These are phyloP conservation scores for Teleiodes luculella DNA, from an alignment of 2,888 invertebrate species.

Conservation along the genomic window DNA sequence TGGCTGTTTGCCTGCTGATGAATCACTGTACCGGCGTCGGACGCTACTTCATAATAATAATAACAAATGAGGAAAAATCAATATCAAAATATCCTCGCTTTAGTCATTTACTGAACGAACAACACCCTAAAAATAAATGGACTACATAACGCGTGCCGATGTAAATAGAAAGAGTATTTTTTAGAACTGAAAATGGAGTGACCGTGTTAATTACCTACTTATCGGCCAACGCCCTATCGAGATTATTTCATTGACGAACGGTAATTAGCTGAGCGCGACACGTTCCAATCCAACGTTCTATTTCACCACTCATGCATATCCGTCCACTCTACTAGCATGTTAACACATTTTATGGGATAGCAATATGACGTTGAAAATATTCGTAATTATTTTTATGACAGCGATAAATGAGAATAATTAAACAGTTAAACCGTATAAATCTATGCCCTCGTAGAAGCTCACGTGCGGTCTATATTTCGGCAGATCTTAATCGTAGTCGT, in stretches of 20 bases:
- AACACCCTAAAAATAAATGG: conserved; percentile 44
- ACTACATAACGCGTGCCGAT: conserved; percentile 37
- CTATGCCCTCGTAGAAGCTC: not conserved
- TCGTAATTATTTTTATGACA: not conserved
- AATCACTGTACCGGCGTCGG: not conserved
- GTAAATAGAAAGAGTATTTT: conserved; percentile 43
- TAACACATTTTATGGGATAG: not conserved
- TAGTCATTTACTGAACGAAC: conserved; percentile 39
- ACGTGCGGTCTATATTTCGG: conserved; percentile 21
- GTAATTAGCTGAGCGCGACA: conserved; percentile 12
- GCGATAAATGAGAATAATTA: too few relatives aligned
- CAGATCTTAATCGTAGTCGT: conserved; percentile 28
- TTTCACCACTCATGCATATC: conserved; percentile 4
- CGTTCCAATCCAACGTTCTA: conserved; percentile 9
- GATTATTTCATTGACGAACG: conserved; percentile 39
- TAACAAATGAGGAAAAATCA: conserved; percentile 4
- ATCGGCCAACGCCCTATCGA: conserved; percentile 53
- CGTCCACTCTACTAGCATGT: not conserved
- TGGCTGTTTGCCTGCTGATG: not conserved
- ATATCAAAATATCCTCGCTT: not conserved
- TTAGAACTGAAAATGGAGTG: conserved; percentile 56
- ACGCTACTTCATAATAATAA: not conserved
- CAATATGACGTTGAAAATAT: not conserved
- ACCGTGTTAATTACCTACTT: conserved; percentile 59
- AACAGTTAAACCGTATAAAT: not conserved